Conservation (phyloP, 2,797 vertebrate species). For the Tokudaia muenninki region DNA sequence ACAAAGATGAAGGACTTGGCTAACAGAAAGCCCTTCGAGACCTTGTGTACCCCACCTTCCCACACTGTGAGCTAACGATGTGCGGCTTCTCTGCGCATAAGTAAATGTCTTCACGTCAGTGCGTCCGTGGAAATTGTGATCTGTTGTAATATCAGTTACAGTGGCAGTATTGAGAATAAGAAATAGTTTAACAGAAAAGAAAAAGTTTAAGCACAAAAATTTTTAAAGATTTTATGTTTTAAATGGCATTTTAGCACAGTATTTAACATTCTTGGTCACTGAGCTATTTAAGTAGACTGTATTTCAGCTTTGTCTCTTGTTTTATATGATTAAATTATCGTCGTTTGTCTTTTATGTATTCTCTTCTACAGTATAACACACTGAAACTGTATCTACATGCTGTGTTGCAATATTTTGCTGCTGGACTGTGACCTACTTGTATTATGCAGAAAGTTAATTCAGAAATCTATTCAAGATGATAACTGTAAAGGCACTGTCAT, state of each 20-base stretch:
- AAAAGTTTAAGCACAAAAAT: slow-evolving; percentile 89
- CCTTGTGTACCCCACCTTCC: slow-evolving; percentile 89
- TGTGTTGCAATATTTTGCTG: slow-evolving; percentile 89
- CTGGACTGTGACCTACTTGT: slow-evolving; percentile 87
- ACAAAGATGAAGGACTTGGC: slow-evolving; percentile 87
- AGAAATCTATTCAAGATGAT: slow-evolving; percentile 85
- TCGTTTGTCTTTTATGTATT: slow-evolving; percentile 88
- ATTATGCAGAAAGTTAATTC: slow-evolving; percentile 83
- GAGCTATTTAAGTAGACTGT: slow-evolving; percentile 90
- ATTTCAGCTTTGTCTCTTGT: slow-evolving; percentile 89
- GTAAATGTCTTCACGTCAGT: slow-evolving; percentile 91
- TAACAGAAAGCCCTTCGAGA: slow-evolving; percentile 88
- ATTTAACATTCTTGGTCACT: slow-evolving; percentile 89
- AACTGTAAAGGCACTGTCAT: slow-evolving; percentile 86
- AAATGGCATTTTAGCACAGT: slow-evolving; percentile 86
- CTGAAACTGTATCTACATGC: slow-evolving; percentile 88
- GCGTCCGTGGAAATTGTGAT: slow-evolving; percentile 91
- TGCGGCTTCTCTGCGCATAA: slow-evolving; percentile 91
- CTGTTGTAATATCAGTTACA: slow-evolving; percentile 91
- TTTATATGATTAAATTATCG: slow-evolving; percentile 91
- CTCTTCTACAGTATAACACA: slow-evolving; percentile 85
- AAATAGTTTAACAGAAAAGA: slow-evolving; percentile 87
- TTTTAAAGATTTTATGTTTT: slow-evolving; percentile 89
- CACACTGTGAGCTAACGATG: slow-evolving; percentile 93
- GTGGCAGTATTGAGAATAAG: slow-evolving; percentile 91